A percentile compares a stretch with the other conserved stretches of the same genome.
phyloP scores from a whole-genome alignment of 2,113 vertebrate genomes.

The Peromyscus californicus region DNA sequence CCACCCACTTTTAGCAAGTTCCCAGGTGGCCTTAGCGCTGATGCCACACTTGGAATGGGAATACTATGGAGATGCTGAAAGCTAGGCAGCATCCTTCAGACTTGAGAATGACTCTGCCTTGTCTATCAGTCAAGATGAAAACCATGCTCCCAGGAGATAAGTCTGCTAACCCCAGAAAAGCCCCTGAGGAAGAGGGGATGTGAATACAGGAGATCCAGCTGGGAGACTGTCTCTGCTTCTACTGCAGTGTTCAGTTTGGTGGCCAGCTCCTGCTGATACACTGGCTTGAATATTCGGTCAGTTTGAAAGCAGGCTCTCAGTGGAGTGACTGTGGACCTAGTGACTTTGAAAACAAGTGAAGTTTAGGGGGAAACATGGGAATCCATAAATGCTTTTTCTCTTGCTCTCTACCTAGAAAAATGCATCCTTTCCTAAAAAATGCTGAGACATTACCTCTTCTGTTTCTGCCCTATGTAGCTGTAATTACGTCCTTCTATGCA shows the following conservation, averaged over 20 bases:
- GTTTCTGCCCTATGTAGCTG: conserved; percentile 20
- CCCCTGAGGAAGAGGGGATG: background rate
- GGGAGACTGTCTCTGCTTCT: background rate
- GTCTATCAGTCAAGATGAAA: background rate
- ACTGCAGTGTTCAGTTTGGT: conserved; percentile 38
- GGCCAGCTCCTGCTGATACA: conserved; percentile 38
- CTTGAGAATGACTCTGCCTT: background rate
- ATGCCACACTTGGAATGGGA: background rate
- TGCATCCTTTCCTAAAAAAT: conserved; percentile 28
- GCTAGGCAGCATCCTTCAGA: background rate
- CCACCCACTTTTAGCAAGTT: conserved; percentile 19
- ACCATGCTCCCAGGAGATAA: background rate
- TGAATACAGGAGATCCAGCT: background rate
- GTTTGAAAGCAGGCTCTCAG: conserved; percentile 53
- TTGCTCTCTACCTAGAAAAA: conserved; percentile 32
- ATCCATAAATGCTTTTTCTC: background rate
- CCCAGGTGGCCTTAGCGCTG: background rate
- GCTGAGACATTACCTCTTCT: background rate
- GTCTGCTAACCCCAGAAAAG: background rate
- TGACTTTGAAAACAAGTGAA: conserved; percentile 61
- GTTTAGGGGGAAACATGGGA: conserved; percentile 50
- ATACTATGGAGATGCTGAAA: background rate
- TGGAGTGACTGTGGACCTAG: background rate
- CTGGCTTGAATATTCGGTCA: conserved; percentile 36
- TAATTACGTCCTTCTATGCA: conserved; percentile 1